These are phyloP conservation scores for Tetraneura akinire DNA, from an alignment of 1,140 invertebrate genomes.

Conservation along the genomic window DNA sequence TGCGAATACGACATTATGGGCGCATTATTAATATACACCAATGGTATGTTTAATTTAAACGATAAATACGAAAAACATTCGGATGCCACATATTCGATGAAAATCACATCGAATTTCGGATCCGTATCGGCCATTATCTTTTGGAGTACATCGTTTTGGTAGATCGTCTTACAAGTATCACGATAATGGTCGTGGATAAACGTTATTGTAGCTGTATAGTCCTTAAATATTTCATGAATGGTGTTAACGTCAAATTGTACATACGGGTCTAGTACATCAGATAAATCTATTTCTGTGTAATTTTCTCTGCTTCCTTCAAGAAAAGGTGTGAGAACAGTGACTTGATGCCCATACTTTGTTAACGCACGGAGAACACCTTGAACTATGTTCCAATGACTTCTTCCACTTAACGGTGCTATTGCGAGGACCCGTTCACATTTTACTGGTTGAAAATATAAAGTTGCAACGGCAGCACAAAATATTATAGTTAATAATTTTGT, in stretches of 20 bases:
- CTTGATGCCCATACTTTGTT: constrained; percentile 55
- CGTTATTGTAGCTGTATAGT: background rate
- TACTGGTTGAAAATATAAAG: background rate
- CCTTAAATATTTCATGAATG: background rate
- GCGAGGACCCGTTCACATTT: constrained; percentile 55
- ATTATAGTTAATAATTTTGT: no score
- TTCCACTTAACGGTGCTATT: constrained; percentile 55
- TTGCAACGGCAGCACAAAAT: no score
- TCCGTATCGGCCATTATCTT: background rate
- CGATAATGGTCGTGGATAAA: no score
- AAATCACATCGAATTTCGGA: background rate
- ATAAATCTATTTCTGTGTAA: constrained; percentile 14
- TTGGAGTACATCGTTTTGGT: background rate
- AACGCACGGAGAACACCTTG: constrained; percentile 56
- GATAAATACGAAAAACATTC: background rate
- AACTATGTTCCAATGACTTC: constrained; percentile 58
- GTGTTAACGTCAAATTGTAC: background rate
- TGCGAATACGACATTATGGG: background rate
- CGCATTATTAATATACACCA: background rate
- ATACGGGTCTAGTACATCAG: background rate
- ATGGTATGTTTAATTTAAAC: background rate
- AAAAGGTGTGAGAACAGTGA: constrained; percentile 59
- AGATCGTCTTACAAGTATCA: no score
- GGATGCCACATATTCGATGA: background rate
- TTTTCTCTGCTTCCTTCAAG: background rate